Evolutionary conservation across 2,797 vertebrate genomes (phyloP).

Genomic region (Aphelocoma californica): DNA sequence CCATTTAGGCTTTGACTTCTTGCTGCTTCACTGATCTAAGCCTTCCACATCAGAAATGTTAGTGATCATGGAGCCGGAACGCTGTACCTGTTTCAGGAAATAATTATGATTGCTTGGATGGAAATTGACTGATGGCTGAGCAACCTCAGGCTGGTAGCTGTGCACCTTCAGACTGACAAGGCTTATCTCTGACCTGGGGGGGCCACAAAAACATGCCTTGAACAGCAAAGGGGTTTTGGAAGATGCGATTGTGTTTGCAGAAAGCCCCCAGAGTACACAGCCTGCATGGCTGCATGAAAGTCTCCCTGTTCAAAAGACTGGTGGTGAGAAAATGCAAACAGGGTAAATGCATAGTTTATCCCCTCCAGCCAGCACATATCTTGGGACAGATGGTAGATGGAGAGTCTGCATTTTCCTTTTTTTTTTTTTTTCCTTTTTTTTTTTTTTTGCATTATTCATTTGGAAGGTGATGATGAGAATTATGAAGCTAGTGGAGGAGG

Average conservation of each 20-base stretch:
- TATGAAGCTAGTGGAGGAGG: background rate
- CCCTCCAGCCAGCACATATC: background rate
- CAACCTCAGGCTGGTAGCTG: background rate
- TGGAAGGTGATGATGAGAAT: background rate
- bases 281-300: background rate
- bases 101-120: background rate
- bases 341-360: background rate
- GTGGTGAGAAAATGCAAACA: background rate
- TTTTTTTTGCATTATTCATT: constrained; percentile 9
- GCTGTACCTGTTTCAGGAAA: background rate
- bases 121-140: background rate
- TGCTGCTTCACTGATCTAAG: background rate
- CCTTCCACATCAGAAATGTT: background rate
- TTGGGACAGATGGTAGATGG: constrained; percentile 28
- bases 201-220: background rate
- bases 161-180: background rate
- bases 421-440: too few relatives aligned
- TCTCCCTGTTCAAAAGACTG: background rate
- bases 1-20: background rate
- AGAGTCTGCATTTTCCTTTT: background rate
- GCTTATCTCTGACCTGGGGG: background rate
- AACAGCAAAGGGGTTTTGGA: background rate
- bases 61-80: background rate
- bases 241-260: background rate
- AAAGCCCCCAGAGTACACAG: background rate